Conservation (phyloP, 2,113 vertebrate species). For the Psittacula cyanocephala region DNA sequence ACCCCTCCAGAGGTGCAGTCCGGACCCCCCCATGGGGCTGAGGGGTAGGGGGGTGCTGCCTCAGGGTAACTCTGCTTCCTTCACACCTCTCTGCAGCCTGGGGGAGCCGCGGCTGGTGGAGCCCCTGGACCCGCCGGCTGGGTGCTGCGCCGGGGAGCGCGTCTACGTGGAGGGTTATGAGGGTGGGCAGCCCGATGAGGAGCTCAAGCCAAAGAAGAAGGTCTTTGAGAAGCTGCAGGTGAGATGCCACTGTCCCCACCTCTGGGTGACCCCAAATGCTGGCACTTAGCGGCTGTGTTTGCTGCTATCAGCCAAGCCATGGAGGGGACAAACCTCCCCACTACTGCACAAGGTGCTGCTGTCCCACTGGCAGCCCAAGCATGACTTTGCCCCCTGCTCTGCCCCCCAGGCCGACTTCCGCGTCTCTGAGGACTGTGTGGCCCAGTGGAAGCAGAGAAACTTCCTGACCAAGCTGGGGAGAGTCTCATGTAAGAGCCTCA, state of each 20-base stretch:
- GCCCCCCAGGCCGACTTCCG: slow-evolving; percentile 84
- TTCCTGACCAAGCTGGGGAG: slow-evolving; percentile 91
- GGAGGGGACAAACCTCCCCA: not conserved
- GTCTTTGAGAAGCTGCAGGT: slow-evolving; percentile 98
- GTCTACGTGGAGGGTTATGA: slow-evolving; percentile 91
- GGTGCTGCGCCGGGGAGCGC: slow-evolving; percentile 84
- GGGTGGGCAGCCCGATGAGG: slow-evolving; percentile 83
- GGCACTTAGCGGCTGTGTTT: accelerated
- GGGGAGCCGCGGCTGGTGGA: slow-evolving; percentile 85
- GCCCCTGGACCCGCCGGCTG: slow-evolving; percentile 88
- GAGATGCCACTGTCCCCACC: not conserved
- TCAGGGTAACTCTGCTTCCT: not conserved
- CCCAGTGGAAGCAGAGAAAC: slow-evolving; percentile 90
- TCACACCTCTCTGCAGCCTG: slow-evolving; percentile 66
- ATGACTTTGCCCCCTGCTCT: not conserved
- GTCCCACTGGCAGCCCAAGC: not conserved
- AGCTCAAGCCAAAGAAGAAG: slow-evolving; percentile 96
- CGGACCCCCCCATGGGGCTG: not conserved
- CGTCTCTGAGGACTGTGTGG: slow-evolving; percentile 82
- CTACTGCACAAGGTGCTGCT: accelerated
- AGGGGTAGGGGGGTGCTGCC: not conserved
- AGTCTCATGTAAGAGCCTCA: slow-evolving; percentile 91
- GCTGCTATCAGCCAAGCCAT: not conserved
- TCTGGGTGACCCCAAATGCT: not conserved
- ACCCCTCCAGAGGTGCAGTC: not conserved